A percentile compares a stretch with the other conserved stretches of the same genome.
Conservation (phyloP, 2,888 invertebrate genomes). For the Crematogaster levior region DNA sequence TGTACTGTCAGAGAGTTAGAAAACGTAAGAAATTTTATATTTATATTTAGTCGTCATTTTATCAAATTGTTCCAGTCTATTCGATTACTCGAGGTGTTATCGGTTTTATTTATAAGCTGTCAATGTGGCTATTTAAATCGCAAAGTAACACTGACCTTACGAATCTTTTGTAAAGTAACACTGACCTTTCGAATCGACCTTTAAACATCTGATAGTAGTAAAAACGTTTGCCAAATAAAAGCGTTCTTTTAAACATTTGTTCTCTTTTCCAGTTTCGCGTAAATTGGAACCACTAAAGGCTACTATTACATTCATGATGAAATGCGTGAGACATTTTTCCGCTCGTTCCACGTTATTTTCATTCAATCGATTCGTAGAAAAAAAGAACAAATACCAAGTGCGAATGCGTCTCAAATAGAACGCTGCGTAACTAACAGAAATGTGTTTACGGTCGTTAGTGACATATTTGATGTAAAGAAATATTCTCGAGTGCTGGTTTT, state of each 20-base stretch:
- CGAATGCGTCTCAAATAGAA: constrained; percentile 21
- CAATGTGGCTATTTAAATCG: constrained; percentile 15
- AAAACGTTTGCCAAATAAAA: neutral
- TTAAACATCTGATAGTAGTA: neutral
- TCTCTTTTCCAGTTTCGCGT: neutral
- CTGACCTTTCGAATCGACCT: constrained; percentile 9
- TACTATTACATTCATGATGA: too few species aligned
- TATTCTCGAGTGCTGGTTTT: constrained; percentile 33
- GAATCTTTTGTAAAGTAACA: constrained; percentile 9
- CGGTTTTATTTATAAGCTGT: constrained; percentile 3
- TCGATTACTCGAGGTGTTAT: constrained; percentile 1
- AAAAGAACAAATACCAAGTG: neutral
- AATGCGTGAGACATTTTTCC: neutral
- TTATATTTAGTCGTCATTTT: neutral
- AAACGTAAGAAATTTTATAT: neutral
- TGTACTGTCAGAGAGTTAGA: neutral
- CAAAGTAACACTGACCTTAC: constrained; percentile 5
- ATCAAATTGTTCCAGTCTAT: constrained; percentile 2
- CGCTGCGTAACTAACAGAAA: neutral
- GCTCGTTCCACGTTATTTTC: constrained; percentile 13
- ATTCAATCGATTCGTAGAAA: constrained; percentile 14
- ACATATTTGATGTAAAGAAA: constrained; percentile 11
- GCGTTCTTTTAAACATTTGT: neutral
- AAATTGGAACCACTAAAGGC: neutral
- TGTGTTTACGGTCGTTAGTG: constrained; percentile 14